Conservation (phyloP, 2,888 invertebrate species). For the Enchytraeus crypticus region DNA sequence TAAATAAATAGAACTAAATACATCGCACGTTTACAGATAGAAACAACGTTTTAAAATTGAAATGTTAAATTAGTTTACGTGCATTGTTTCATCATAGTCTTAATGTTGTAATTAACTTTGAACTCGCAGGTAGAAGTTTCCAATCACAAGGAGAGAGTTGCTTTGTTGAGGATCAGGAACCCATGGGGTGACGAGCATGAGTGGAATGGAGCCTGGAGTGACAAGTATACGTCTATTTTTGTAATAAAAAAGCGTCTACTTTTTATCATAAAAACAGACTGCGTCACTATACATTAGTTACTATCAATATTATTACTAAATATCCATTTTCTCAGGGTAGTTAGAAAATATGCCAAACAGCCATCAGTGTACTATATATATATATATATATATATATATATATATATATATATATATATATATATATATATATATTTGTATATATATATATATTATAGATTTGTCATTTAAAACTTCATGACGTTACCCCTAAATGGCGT, state of each 20-base stretch:
- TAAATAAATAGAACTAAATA: too few species aligned
- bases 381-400: not conserved
- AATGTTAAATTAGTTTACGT: too few species aligned
- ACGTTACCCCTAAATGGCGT: too few species aligned
- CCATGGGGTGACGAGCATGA: conserved; percentile 93
- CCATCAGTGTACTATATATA: not conserved
- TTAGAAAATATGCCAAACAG: not conserved
- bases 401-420: not conserved
- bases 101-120: not conserved
- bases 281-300: too few species aligned
- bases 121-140: conserved; percentile 29
- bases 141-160: conserved; percentile 39
- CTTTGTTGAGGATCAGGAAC: conserved; percentile 68
- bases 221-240: conserved; percentile 52
- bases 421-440: not conserved
- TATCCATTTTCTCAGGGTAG: not conserved
- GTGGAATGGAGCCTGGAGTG: conserved; percentile 92
- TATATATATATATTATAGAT: too few species aligned
- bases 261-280: too few species aligned
- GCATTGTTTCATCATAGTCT: not conserved
- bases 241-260: too few species aligned
- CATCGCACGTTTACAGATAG: too few species aligned
- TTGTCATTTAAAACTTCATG: too few species aligned
- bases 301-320: not conserved
- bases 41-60: too few species aligned